phyloP scores from a whole-genome alignment of 1,140 invertebrate genomes.

The Microvelia longipes region DNA sequence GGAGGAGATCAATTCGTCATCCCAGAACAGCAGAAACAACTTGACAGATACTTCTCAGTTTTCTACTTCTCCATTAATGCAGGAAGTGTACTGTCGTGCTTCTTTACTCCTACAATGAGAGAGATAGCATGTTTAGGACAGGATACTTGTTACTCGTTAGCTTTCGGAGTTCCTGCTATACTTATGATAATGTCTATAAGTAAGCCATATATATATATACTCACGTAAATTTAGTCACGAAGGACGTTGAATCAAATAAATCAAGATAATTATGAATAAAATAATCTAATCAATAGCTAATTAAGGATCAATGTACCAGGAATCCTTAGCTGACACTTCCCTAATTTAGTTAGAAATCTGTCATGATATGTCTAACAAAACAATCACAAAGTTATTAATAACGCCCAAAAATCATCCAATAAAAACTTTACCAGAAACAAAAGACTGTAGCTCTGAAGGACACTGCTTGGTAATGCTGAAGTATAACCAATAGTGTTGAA shows the following conservation, averaged over 20 bases:
- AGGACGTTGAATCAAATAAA: neutral
- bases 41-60: constrained; percentile 76
- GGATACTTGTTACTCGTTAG: constrained; percentile 70
- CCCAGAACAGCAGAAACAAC: constrained; percentile 56
- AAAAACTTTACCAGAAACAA: too few species aligned
- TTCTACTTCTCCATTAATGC: constrained; percentile 91
- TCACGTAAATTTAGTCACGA: neutral
- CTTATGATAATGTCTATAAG: constrained; percentile 67
- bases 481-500: too few species aligned
- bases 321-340: too few species aligned
- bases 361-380: too few species aligned
- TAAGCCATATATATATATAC: constrained; percentile 31
- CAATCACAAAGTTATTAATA: too few species aligned
- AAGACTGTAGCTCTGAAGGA: too few species aligned
- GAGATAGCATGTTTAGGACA: constrained; percentile 65
- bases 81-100: constrained; percentile 77
- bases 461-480: too few species aligned
- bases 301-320: too few species aligned
- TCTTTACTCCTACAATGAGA: constrained; percentile 73
- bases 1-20: constrained; percentile 89
- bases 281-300: neutral
- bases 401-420: too few species aligned
- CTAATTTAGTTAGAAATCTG: too few species aligned
- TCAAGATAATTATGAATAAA: neutral
- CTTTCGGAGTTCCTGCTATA: constrained; percentile 78